phyloP scores from a whole-genome alignment of 1,140 invertebrate genomes.

The Cataglyphis hispanica region DNA sequence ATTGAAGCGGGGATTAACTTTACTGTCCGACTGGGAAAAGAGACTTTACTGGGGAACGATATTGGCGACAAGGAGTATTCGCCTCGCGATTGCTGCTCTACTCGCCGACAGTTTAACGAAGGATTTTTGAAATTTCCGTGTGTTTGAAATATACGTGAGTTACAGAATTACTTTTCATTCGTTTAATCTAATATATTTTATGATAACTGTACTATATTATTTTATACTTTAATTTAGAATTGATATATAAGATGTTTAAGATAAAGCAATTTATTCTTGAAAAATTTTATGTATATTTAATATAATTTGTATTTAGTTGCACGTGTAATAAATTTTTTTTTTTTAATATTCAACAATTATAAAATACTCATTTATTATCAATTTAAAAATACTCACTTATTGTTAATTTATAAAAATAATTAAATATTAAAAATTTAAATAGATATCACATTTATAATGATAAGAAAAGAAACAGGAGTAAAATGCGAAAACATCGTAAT shows the following conservation, averaged over 20 bases:
- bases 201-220: neutral
- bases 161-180: constrained; percentile 12
- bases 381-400: constrained; percentile 2
- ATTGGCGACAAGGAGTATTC: constrained; percentile 39
- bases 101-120: constrained; percentile 8
- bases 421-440: constrained; percentile 29
- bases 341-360: neutral
- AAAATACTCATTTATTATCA: neutral
- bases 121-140: neutral
- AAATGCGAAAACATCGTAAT: neutral
- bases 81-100: constrained; percentile 9
- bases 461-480: neutral
- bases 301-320: neutral
- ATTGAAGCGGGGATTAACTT: constrained; percentile 72
- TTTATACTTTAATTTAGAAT: neutral
- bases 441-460: neutral
- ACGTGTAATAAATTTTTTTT: neutral
- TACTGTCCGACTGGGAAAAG: constrained; percentile 47
- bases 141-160: neutral
- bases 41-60: constrained; percentile 26
- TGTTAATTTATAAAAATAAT: neutral
- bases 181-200: neutral
- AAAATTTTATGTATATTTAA: constrained; percentile 1
- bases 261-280: constrained; percentile 25
- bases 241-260: neutral